Conservation (phyloP, 2,113 vertebrate species). For the Arenaria interpres region DNA sequence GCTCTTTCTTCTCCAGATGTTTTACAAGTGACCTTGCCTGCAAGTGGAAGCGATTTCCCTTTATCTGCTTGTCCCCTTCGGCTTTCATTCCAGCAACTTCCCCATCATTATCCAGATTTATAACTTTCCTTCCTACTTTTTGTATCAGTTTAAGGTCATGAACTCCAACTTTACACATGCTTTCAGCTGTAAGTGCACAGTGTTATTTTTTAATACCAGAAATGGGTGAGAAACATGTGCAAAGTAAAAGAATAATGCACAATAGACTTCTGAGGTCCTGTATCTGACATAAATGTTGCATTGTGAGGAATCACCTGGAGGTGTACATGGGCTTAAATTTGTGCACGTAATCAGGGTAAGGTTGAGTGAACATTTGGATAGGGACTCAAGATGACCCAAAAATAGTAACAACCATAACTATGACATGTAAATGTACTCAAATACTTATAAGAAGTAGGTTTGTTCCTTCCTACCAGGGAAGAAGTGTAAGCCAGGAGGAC, state of each 20-base stretch:
- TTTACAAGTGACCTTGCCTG: neutral
- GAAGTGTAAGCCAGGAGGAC: neutral
- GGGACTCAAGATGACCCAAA: neutral
- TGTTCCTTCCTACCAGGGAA: neutral
- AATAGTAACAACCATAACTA: neutral
- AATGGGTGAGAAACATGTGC: neutral
- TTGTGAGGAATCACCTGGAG: neutral
- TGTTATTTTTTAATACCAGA: constrained; percentile 1
- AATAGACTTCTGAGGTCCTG: neutral
- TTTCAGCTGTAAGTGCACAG: neutral
- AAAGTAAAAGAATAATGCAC: neutral
- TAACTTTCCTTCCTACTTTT: neutral
- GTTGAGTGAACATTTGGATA: neutral
- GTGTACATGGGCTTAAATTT: neutral
- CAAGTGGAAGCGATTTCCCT: neutral
- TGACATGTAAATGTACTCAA: neutral
- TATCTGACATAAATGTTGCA: neutral
- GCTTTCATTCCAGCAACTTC: neutral
- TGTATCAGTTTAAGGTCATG: neutral
- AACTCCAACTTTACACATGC: neutral
- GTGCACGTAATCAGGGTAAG: neutral
- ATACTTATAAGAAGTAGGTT: neutral
- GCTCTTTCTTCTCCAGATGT: neutral
- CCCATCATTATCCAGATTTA: neutral
- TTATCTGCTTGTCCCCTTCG: neutral